These are phyloP conservation scores for Ladona fulva DNA, from an alignment of 1,140 invertebrate genomes.

Conservation along the genomic window DNA sequence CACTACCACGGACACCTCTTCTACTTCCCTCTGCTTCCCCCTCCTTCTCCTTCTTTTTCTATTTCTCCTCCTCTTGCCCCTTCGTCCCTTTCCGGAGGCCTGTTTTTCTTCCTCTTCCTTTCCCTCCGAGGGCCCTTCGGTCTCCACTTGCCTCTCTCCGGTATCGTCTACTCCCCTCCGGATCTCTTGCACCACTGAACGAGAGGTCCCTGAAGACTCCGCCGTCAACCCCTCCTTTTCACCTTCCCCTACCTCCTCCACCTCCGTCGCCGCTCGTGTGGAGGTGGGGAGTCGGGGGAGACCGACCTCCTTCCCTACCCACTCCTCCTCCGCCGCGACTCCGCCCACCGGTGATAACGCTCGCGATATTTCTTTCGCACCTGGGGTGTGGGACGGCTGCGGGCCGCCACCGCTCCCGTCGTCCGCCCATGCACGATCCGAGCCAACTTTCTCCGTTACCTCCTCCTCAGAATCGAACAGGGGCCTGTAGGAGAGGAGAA, in stretches of 20 bases:
- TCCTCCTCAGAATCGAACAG: not conserved
- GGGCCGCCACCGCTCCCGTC: not conserved
- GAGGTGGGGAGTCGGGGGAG: not conserved
- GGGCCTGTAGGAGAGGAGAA: conserved; percentile 14
- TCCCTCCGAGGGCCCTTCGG: conserved; percentile 18
- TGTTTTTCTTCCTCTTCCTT: not conserved
- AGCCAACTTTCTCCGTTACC: not conserved
- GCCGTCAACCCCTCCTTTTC: conserved; percentile 36
- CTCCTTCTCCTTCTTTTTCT: conserved; percentile 1
- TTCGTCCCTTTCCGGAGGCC: not conserved
- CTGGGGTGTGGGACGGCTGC: not conserved
- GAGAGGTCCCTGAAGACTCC: conserved; percentile 14
- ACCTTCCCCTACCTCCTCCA: conserved; percentile 25
- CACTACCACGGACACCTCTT: not conserved
- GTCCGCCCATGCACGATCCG: not conserved
- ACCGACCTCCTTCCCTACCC: not conserved
- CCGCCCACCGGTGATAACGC: not conserved
- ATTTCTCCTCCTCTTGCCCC: not conserved
- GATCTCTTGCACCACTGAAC: not conserved
- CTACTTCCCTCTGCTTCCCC: not conserved
- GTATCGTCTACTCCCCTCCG: not conserved
- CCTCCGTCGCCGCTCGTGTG: conserved; percentile 10
- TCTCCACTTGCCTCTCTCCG: not conserved
- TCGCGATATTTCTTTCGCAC: not conserved
- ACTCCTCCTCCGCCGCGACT: not conserved